These are phyloP conservation scores for Stichodactyla mertensii DNA, from an alignment of 64 coral and sea anemone genomes.

Conservation along the genomic window DNA sequence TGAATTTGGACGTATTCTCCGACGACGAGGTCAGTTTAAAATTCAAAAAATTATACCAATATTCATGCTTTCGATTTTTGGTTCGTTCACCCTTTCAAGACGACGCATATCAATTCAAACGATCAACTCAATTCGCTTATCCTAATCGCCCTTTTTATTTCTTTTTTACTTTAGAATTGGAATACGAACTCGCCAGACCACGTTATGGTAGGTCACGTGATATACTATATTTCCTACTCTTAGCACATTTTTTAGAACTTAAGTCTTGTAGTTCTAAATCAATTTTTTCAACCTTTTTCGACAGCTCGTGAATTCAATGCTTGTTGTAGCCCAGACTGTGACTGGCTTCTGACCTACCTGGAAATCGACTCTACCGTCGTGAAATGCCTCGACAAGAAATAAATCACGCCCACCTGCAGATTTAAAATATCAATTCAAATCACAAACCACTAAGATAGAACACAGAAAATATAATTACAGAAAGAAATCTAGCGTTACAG, in stretches of 20 bases:
- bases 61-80: too few species aligned
- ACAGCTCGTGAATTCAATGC: conserved; percentile 26
- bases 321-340: conserved; percentile 82
- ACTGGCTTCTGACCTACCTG: conserved; percentile 78
- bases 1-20: conserved; percentile 8
- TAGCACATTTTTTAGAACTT: not conserved
- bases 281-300: conserved; percentile 7
- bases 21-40: conserved; percentile 1
- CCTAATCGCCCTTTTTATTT: not conserved
- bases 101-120: too few species aligned
- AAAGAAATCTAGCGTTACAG: not conserved
- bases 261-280: too few species aligned
- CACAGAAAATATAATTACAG: not conserved
- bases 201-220: not conserved
- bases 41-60: too few species aligned
- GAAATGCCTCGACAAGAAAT: conserved; percentile 87
- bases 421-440: not conserved
- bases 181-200: not conserved
- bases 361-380: conserved; percentile 82
- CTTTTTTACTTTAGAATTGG: not conserved
- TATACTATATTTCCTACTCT: not conserved
- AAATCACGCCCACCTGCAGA: not conserved
- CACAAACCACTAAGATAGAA: conserved; percentile 2
- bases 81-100: too few species aligned
- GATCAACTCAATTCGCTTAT: not conserved